These are phyloP conservation scores for Nemoura dubitans DNA, from an alignment of 2,888 invertebrate genomes.

Conservation along the genomic window DNA sequence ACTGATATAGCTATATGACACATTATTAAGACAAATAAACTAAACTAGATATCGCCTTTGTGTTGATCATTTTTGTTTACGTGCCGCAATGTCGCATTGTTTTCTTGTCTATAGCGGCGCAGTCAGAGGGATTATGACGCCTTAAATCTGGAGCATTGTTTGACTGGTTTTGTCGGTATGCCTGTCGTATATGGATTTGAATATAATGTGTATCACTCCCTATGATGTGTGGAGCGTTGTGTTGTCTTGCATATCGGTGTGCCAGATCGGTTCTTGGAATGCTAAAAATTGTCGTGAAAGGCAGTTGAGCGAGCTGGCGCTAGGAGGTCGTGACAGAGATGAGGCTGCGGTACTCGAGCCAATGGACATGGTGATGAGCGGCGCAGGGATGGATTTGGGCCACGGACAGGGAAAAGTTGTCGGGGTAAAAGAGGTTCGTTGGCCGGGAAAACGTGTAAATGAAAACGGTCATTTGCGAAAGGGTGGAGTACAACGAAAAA, in stretches of 20 bases:
- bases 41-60: background rate
- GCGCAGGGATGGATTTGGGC: too few relatives aligned
- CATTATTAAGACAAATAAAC: slow-evolving; percentile 12
- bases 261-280: background rate
- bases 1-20: slow-evolving; percentile 5
- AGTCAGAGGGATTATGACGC: background rate
- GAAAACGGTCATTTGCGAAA: too few relatives aligned
- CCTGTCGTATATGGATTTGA: background rate
- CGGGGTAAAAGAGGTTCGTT: too few relatives aligned
- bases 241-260: background rate
- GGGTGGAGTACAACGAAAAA: too few relatives aligned
- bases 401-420: too few relatives aligned
- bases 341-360: too few relatives aligned
- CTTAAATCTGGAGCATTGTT: background rate
- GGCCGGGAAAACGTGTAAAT: too few relatives aligned
- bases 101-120: background rate
- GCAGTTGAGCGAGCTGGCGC: background rate
- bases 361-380: too few relatives aligned
- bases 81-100: background rate
- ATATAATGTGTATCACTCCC: background rate
- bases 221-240: background rate
- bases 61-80: background rate
- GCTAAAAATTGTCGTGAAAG: slow-evolving; percentile 7
- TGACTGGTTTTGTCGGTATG: background rate
- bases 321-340: background rate